Evolutionary conservation across 1,140 invertebrate genomes (phyloP).

Genomic region (Brachystomella parvula): DNA sequence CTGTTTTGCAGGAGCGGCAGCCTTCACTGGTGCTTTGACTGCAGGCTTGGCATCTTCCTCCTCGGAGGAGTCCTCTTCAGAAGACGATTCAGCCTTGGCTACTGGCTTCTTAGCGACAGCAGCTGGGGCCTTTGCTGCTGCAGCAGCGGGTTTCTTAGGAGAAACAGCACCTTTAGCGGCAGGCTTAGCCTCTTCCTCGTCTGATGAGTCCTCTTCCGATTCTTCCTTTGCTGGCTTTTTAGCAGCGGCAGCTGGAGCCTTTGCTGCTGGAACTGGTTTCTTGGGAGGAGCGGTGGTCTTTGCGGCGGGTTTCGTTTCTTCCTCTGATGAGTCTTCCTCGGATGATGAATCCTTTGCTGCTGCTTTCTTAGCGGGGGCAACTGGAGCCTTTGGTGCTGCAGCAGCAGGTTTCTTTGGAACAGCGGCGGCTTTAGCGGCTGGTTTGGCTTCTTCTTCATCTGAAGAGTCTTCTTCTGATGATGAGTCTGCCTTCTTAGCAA

Average conservation of each 20-base stretch:
- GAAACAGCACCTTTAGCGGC: slow-evolving; percentile 4
- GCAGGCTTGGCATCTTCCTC: neutral
- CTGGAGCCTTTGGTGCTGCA: neutral
- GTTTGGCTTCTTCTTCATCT: neutral
- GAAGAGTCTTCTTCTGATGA: slow-evolving; percentile 19
- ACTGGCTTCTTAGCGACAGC: neutral
- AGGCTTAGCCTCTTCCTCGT: neutral
- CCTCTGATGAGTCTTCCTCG: slow-evolving; percentile 15
- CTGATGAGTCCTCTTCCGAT: slow-evolving; percentile 14
- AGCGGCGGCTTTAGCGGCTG: slow-evolving; percentile 8
- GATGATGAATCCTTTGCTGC: slow-evolving; percentile 17
- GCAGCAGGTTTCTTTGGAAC: slow-evolving; percentile 10
- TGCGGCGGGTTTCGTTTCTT: slow-evolving; percentile 1
- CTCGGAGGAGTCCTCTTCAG: slow-evolving; percentile 21
- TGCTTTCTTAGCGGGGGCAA: slow-evolving; percentile 7
- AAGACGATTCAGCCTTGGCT: slow-evolving; percentile 18
- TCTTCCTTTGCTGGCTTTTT: slow-evolving; percentile 9
- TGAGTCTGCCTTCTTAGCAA: slow-evolving; percentile 16
- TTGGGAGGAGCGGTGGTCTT: slow-evolving; percentile 8
- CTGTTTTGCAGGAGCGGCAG: too few species aligned
- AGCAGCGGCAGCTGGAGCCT: slow-evolving; percentile 13
- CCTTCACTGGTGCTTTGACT: neutral
- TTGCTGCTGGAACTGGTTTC: slow-evolving; percentile 2
- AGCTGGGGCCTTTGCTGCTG: slow-evolving; percentile 6
- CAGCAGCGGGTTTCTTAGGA: neutral